These are phyloP conservation scores for Incurvaria masculella DNA, from an alignment of 2,888 invertebrate genomes.

Conservation along the genomic window DNA sequence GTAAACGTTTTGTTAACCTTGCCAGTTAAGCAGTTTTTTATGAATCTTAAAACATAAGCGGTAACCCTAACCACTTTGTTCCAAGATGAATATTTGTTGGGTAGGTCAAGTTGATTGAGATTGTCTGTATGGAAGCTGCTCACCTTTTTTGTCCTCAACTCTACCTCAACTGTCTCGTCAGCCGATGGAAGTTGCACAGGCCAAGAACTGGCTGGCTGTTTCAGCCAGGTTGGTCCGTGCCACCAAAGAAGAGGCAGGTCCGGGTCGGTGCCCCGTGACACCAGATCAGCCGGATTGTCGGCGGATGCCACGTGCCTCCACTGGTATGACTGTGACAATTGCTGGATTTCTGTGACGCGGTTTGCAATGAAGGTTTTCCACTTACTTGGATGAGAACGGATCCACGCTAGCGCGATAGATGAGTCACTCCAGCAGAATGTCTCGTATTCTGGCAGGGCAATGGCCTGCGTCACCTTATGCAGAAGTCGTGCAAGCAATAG, in stretches of 20 bases:
- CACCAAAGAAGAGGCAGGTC: slow-evolving; percentile 11
- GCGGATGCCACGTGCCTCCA: slow-evolving; percentile 12
- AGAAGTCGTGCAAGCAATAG: not conserved
- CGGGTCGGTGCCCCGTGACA: slow-evolving; percentile 10
- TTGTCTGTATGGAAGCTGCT: too few species aligned
- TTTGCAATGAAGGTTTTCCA: slow-evolving; percentile 18
- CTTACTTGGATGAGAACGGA: slow-evolving; percentile 11
- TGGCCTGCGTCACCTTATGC: not conserved
- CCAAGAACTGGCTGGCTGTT: not conserved
- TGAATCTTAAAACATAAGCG: not conserved
- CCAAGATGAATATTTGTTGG: not conserved
- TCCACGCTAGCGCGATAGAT: slow-evolving; percentile 14
- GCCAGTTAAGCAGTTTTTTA: not conserved
- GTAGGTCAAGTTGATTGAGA: too few species aligned
- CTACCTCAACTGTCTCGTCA: not conserved
- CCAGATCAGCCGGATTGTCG: slow-evolving; percentile 14
- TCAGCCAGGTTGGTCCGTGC: slow-evolving; percentile 10
- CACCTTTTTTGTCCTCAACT: not conserved
- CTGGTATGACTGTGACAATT: slow-evolving; percentile 6
- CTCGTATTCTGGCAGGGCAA: not conserved
- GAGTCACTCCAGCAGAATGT: slow-evolving; percentile 15
- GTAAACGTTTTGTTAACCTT: not conserved
- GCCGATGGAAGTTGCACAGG: not conserved
- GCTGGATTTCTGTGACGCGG: slow-evolving; percentile 8
- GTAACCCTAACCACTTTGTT: not conserved